A percentile compares a stretch with the other conserved stretches of the same genome.
These are phyloP conservation scores for Pseudopleuronectes americanus DNA, from an alignment of 2,797 vertebrate genomes.

Conservation along the genomic window DNA sequence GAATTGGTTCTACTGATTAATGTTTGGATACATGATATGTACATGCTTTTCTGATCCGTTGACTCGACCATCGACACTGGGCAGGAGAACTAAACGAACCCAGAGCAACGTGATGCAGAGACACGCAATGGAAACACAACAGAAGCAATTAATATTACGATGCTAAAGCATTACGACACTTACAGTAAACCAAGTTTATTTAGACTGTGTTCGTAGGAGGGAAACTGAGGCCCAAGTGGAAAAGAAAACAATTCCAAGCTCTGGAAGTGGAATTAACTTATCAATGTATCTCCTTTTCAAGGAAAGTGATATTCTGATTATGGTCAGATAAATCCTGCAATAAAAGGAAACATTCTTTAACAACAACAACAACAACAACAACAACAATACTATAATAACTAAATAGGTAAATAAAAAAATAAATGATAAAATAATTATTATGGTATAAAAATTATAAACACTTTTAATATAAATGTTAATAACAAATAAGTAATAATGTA, in stretches of 20 bases:
- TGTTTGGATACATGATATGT: no score
- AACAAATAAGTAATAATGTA: no score
- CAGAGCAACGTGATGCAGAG: slow-evolving; percentile 25
- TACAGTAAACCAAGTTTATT: background rate
- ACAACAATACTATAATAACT: no score
- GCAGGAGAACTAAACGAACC: slow-evolving; percentile 49
- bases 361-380: no score
- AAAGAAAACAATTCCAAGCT: background rate
- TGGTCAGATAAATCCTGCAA: background rate
- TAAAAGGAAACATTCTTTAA: background rate
- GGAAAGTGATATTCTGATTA: background rate
- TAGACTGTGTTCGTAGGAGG: background rate
- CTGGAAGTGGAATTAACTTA: background rate
- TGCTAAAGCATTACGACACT: no score
- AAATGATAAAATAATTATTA: no score
- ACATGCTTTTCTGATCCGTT: slow-evolving; percentile 13
- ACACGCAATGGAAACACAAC: background rate
- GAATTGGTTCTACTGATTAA: no score
- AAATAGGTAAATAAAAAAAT: no score
- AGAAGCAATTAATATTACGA: no score
- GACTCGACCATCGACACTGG: slow-evolving; percentile 27
- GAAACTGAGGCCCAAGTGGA: background rate
- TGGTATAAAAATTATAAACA: no score
- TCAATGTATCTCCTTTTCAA: background rate
- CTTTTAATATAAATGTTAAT: no score